Conservation (phyloP, 1,140 invertebrate genomes). For the Sitodiplosis mosellana region DNA sequence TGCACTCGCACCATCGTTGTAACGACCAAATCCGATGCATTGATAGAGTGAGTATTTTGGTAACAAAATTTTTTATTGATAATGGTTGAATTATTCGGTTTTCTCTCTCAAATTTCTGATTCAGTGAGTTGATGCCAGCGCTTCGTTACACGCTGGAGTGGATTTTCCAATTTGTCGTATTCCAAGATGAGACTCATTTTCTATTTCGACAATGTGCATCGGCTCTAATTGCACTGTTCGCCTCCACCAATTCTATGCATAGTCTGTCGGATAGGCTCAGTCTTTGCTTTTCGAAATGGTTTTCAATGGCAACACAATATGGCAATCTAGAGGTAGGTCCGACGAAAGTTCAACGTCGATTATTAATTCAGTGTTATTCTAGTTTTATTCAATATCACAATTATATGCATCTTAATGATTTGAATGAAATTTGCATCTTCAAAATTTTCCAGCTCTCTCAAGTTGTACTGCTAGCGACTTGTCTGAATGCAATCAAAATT, state of each 20-base stretch:
- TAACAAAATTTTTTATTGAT: too few species aligned
- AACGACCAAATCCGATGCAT: conserved; percentile 12
- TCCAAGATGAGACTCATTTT: conserved; percentile 15
- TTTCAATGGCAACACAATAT: conserved; percentile 11
- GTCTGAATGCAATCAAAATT: background rate
- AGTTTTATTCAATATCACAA: too few species aligned
- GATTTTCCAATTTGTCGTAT: conserved; percentile 20
- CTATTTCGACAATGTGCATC: conserved; percentile 22
- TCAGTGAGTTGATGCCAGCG: conserved; percentile 18
- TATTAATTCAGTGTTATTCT: background rate
- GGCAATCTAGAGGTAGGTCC: conserved; percentile 17
- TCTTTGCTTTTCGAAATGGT: conserved; percentile 19
- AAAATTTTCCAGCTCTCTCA: conserved; percentile 15
- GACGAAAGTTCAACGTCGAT: background rate
- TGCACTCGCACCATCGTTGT: conserved; percentile 16
- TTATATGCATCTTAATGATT: too few species aligned
- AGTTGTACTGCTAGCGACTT: conserved; percentile 12
- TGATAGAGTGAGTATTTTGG: background rate
- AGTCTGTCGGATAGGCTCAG: background rate
- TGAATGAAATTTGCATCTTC: background rate
- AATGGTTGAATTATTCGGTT: background rate
- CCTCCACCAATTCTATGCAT: background rate
- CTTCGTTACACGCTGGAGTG: conserved; percentile 20
- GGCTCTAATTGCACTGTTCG: conserved; percentile 15
- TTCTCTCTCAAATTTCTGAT: conserved; percentile 3